Percentiles rank a stretch among this genome's conserved stretches.
phyloP scores from a whole-genome alignment of 2,113 vertebrate species.

The Eulemur rufifrons region DNA sequence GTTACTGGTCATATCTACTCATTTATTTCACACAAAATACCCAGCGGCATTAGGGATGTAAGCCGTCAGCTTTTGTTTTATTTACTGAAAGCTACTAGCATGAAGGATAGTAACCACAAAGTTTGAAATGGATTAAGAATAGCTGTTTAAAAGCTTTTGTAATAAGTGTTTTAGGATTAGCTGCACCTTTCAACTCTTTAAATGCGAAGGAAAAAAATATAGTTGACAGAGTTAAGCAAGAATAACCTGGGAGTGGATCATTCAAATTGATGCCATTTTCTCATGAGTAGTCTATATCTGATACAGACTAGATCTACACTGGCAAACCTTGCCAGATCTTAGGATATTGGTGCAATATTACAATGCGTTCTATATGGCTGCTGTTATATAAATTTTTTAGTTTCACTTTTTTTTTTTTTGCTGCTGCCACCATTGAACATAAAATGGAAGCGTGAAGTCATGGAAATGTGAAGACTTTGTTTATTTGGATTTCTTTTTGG shows the following conservation, averaged over 20 bases:
- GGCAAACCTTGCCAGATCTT: conserved; percentile 65
- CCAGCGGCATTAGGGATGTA: conserved; percentile 29
- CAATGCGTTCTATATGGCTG: conserved; percentile 76
- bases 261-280: conserved; percentile 63
- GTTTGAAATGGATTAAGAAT: conserved; percentile 53
- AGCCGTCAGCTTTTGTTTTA: conserved; percentile 58
- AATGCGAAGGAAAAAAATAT: background rate
- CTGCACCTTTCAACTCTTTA: conserved; percentile 61
- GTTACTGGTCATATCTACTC: conserved; percentile 56
- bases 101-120: conserved; percentile 67
- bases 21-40: conserved; percentile 55
- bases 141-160: conserved; percentile 64
- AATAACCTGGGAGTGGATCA: conserved; percentile 49
- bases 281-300: conserved; percentile 58
- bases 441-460: conserved; percentile 61
- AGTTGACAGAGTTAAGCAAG: conserved; percentile 58
- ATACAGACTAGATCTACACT: conserved; percentile 53
- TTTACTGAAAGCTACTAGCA: conserved; percentile 64
- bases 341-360: conserved; percentile 78
- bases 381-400: conserved; percentile 69
- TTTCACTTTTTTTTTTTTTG: conserved; percentile 58
- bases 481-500: background rate
- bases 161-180: conserved; percentile 60
- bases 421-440: conserved; percentile 73
- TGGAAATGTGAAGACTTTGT: conserved; percentile 68